phyloP scores from a whole-genome alignment of 2,113 vertebrate genomes.

The Xenopus laevis region DNA sequence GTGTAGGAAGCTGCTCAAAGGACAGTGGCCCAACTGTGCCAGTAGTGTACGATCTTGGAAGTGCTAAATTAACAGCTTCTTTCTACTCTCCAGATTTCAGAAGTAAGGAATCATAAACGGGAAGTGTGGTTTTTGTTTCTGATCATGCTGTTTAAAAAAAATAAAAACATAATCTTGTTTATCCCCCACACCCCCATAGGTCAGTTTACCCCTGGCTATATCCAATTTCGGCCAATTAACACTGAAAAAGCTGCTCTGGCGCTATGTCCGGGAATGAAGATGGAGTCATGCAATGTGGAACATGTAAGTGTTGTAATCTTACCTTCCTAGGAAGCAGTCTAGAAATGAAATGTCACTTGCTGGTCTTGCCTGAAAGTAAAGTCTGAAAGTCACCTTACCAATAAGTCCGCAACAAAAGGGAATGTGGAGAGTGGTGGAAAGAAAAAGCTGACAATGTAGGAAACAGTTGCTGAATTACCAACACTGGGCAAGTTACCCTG shows the following conservation, averaged over 20 bases:
- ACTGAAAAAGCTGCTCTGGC: constrained; percentile 1
- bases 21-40: constrained; percentile 43
- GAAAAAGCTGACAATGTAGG: too few species aligned
- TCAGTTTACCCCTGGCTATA: neutral
- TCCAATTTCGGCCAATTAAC: constrained; percentile 15
- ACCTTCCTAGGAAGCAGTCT: too few species aligned
- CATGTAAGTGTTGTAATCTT: neutral
- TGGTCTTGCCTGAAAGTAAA: too few species aligned
- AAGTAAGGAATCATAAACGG: neutral
- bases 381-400: too few species aligned
- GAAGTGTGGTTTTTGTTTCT: too few species aligned
- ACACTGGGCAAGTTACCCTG: too few species aligned
- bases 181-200: neutral
- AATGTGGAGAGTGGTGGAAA: too few species aligned
- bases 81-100: constrained; percentile 20
- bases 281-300: neutral
- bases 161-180: too few species aligned
- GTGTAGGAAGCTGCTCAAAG: constrained; percentile 2
- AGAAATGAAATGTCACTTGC: too few species aligned
- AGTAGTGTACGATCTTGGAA: constrained; percentile 45
- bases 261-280: neutral
- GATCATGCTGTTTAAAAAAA: too few species aligned
- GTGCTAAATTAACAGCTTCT: neutral
- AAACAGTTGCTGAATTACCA: too few species aligned
- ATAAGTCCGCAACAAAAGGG: too few species aligned